Percentiles rank a stretch among this genome's conserved stretches.
phyloP scores from a whole-genome alignment of 2,888 invertebrate species.

The Cephus spinipes region DNA sequence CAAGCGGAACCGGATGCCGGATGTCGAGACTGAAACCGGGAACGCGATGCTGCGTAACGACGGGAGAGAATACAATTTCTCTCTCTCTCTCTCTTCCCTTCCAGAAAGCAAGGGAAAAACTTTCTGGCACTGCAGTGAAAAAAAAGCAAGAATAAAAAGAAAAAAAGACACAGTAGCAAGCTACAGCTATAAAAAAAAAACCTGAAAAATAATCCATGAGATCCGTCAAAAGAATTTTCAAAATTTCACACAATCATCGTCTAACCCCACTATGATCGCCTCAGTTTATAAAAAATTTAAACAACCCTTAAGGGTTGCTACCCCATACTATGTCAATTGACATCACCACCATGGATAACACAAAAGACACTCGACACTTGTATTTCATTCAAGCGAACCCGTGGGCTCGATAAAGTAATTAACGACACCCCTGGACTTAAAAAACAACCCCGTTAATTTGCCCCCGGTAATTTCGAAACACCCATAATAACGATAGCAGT shows the following conservation, averaged over 20 bases:
- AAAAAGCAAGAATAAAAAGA: neutral
- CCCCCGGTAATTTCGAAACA: neutral
- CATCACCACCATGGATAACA: neutral
- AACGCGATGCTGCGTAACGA: constrained; percentile 11
- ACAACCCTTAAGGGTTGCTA: neutral
- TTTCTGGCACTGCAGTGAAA: constrained; percentile 2
- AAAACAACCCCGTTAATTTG: neutral
- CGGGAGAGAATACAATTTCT: constrained; percentile 16
- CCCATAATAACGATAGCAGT: no score
- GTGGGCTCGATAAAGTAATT: neutral
- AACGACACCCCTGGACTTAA: neutral
- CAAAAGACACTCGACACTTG: neutral
- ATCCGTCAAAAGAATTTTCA: neutral
- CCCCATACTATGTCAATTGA: neutral
- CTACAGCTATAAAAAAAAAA: neutral
- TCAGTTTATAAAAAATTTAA: neutral
- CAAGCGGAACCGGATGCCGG: constrained; percentile 59
- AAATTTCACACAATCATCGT: neutral
- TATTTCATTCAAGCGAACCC: neutral
- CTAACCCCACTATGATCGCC: neutral
- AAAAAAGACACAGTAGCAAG: constrained; percentile 4
- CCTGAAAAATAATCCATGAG: neutral
- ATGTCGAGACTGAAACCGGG: constrained; percentile 34
- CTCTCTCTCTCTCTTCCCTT: neutral
- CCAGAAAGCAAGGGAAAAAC: neutral